phyloP scores from a whole-genome alignment of 2,113 vertebrate species.

The Daphoenositta chrysoptera region DNA sequence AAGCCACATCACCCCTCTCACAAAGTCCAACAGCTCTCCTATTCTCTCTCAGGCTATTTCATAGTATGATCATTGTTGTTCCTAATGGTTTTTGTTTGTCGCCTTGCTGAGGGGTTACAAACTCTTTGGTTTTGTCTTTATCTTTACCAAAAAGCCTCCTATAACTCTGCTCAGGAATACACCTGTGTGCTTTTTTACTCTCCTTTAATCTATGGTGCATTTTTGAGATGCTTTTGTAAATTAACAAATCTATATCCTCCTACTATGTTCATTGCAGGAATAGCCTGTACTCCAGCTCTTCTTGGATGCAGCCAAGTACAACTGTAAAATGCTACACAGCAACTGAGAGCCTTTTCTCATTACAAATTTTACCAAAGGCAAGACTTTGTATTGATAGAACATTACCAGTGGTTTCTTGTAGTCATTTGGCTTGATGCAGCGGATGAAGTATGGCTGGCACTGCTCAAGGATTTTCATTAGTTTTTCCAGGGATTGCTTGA shows the following conservation, averaged over 20 bases:
- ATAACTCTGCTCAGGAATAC: not conserved
- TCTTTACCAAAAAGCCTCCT: not conserved
- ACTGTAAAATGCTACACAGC: not conserved
- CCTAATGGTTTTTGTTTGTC: not conserved
- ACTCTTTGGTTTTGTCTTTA: not conserved
- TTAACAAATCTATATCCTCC: not conserved
- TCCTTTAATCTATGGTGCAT: not conserved
- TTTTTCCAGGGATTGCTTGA: conserved; percentile 92
- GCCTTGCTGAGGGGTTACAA: not conserved
- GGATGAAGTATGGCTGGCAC: conserved; percentile 93
- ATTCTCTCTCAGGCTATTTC: not conserved
- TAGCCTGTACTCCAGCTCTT: not conserved
- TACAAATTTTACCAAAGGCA: not conserved
- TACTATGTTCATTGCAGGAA: not conserved
- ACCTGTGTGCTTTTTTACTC: not conserved
- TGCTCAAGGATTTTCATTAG: conserved; percentile 89
- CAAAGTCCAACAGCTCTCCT: not conserved
- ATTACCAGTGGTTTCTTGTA: conserved; percentile 93
- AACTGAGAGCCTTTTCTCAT: not conserved
- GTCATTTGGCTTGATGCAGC: conserved; percentile 97
- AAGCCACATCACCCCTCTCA: not conserved
- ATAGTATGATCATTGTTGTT: not conserved
- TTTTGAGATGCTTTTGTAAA: not conserved
- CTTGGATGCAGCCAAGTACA: not conserved
- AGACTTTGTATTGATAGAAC: not conserved